These are phyloP conservation scores for Melanotaenia boesemani DNA, from an alignment of 2,797 vertebrate genomes.

Conservation along the genomic window DNA sequence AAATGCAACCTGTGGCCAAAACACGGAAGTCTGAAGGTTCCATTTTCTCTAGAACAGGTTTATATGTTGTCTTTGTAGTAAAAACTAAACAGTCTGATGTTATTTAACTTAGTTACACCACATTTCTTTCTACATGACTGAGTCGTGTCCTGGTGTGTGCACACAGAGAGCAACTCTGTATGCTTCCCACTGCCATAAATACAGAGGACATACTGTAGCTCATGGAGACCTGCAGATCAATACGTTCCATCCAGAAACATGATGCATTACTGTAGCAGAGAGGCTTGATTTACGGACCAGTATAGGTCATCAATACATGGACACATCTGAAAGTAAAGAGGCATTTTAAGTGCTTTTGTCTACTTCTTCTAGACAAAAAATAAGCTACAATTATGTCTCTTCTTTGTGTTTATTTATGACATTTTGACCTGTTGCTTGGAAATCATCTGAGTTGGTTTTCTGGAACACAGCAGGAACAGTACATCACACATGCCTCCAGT, in stretches of 20 bases:
- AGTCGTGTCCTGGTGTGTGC: too few relatives aligned
- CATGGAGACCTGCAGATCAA: too few relatives aligned
- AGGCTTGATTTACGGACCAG: neutral
- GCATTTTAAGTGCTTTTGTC: neutral
- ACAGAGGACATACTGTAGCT: slow-evolving; percentile 4
- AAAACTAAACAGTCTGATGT: too few relatives aligned
- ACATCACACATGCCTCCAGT: neutral
- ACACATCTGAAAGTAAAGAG: neutral
- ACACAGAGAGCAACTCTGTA: too few relatives aligned
- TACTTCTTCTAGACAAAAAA: neutral
- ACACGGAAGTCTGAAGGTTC: too few relatives aligned
- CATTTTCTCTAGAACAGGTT: neutral
- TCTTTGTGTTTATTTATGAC: neutral
- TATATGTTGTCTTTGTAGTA: neutral
- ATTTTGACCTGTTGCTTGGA: neutral
- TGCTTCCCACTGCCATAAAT: slow-evolving; percentile 8
- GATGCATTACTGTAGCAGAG: neutral
- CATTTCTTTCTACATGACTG: too few relatives aligned
- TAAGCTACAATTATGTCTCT: neutral
- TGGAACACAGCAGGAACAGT: neutral
- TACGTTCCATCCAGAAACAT: slow-evolving; percentile 4
- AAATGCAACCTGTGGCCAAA: too few relatives aligned
- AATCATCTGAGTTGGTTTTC: neutral
- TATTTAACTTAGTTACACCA: too few relatives aligned
- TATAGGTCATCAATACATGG: slow-evolving; percentile 12